Evolutionary conservation across 2,888 invertebrate species (phyloP), one percentile per base, ranked within the genome.

Genomic region (Synanthedon vespiformis): DNA sequence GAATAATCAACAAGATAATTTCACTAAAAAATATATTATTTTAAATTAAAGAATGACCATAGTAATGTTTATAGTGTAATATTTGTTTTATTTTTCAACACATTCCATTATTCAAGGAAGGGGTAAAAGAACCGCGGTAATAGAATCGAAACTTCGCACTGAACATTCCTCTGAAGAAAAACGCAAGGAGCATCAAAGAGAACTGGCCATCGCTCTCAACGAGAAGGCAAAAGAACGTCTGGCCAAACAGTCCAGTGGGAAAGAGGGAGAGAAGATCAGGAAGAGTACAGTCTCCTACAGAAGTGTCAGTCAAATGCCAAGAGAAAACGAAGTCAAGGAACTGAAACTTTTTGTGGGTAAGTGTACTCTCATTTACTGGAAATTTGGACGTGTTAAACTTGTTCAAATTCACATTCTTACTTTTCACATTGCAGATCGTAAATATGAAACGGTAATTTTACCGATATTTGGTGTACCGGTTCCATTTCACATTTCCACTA

Each of bases 401-500:
- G 27, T 34, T 34, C 2, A 44, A 44, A 44, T 44, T 14, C 4
- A 22, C 22, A 22, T 44, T 11, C 13, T 44, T 48, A 48, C 16
- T 48, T 48, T 14, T 10, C 48, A 44, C 2, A 44, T 77, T 88
- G 53, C 82, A 94, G 97, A 98, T 87, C 93, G 94, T 65, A 98
- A 97, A 84, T 98, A 98, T 76, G 99, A 99, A 83, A 98, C 98
- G 1, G 94, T 99, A n/a, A 97, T 99, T 60, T 83, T 99, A 70
- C 99, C 99, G 2, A 92, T 99, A 63, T 99, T 96, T 88, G 99
- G 99, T 55, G 89, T 96, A 49, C 94, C 98, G 0, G 97, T 97
- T 56, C 99, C 99, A 53, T 99, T 97, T 80, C 99, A 99, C 77
- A 99, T 99, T 74, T 97, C 98, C 4, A 99, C 97, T 5, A 96